A percentile compares a stretch with the other conserved stretches of the same genome.
Conservation (phyloP, 2,113 vertebrate genomes). For the Chloebia gouldiae region DNA sequence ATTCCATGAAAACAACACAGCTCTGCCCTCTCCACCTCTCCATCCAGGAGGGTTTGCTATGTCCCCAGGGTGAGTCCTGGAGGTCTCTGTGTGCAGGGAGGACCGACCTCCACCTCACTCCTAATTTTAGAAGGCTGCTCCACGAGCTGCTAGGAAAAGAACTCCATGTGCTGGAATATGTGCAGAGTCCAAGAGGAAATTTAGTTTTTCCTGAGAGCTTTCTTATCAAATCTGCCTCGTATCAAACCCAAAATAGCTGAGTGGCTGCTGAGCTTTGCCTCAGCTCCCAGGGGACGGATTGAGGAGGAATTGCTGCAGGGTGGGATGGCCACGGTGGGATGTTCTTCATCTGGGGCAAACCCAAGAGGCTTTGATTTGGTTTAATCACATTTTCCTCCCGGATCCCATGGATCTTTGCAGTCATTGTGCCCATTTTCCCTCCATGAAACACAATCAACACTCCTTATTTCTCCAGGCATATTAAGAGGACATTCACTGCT, state of each 20-base stretch:
- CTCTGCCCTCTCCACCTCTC: background rate
- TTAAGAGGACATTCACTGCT: background rate
- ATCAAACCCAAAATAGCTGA: conserved; percentile 50
- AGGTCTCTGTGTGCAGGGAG: background rate
- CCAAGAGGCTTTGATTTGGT: background rate
- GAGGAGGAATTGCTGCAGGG: background rate
- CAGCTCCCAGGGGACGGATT: background rate
- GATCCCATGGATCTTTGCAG: background rate
- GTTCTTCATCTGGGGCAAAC: background rate
- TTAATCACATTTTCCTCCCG: background rate
- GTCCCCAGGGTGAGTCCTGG: background rate
- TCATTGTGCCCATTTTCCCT: background rate
- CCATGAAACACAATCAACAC: background rate
- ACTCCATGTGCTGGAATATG: conserved; percentile 39
- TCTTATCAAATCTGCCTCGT: conserved; percentile 60
- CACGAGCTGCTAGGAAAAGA: conserved; percentile 39
- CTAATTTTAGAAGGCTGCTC: conserved; percentile 56
- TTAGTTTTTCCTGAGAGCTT: conserved; percentile 61
- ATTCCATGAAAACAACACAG: background rate
- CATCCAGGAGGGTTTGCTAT: background rate
- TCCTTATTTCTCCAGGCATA: background rate
- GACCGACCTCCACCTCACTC: background rate
- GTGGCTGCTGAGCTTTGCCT: background rate
- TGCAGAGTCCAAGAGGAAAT: conserved; percentile 57
- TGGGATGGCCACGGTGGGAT: background rate